phyloP scores from a whole-genome alignment of 2,888 invertebrate species.

The Sisyra nigra region DNA sequence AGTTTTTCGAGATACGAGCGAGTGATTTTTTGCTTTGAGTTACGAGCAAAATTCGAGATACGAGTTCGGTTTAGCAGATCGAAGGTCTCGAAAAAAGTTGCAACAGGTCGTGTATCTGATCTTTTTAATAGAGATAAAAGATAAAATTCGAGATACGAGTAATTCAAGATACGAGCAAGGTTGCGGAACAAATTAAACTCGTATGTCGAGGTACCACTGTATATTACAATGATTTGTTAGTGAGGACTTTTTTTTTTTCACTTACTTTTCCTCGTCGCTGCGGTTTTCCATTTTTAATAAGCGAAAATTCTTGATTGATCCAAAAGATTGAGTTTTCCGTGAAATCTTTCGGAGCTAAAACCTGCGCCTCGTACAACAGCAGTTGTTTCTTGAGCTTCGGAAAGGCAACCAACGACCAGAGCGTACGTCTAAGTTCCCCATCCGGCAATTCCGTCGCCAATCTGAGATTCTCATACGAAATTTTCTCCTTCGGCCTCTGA shows the following conservation, averaged over 20 bases:
- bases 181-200: no score
- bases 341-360: slow-evolving; percentile 86
- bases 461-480: slow-evolving; percentile 92
- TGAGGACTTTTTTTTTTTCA: no score
- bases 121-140: no score
- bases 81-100: no score
- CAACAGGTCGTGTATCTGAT: no score
- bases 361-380: slow-evolving; percentile 61
- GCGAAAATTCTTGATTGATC: slow-evolving; percentile 94
- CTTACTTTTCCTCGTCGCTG: slow-evolving; percentile 79
- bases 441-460: slow-evolving; percentile 95
- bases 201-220: no score
- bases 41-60: no score
- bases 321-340: slow-evolving; percentile 83
- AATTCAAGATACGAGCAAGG: no score
- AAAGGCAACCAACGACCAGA: slow-evolving; percentile 92
- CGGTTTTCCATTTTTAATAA: slow-evolving; percentile 85
- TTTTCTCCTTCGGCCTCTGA: slow-evolving; percentile 80
- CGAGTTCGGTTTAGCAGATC: no score
- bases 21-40: no score
- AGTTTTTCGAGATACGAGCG: background rate
- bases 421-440: slow-evolving; percentile 81
- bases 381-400: slow-evolving; percentile 92
- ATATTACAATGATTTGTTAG: no score
- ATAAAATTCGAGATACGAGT: no score